phyloP scores from a whole-genome alignment of 2,113 vertebrate genomes.

The Barbus barbus region DNA sequence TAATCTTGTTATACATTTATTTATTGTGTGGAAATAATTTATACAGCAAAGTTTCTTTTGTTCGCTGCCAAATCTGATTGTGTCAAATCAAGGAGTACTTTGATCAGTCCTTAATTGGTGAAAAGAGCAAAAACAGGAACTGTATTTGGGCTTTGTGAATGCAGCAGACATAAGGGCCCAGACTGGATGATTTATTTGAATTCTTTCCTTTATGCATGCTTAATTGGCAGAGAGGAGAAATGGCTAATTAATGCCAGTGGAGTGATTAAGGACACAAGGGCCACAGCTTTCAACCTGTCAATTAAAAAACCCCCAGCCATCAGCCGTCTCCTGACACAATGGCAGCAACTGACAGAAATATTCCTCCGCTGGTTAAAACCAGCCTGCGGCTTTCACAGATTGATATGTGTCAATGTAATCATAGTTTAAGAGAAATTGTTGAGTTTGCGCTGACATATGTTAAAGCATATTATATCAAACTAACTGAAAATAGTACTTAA shows the following conservation, averaged over 20 bases:
- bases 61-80: slow-evolving; percentile 46
- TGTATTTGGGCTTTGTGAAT: slow-evolving; percentile 54
- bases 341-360: slow-evolving; percentile 51
- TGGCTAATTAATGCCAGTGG: slow-evolving; percentile 70
- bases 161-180: slow-evolving; percentile 59
- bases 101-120: slow-evolving; percentile 71
- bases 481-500: background rate
- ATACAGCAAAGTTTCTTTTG: slow-evolving; percentile 55
- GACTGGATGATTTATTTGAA: slow-evolving; percentile 67
- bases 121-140: slow-evolving; percentile 48
- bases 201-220: slow-evolving; percentile 66
- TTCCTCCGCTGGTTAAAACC: background rate
- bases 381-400: slow-evolving; percentile 7
- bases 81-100: slow-evolving; percentile 68
- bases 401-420: slow-evolving; percentile 12
- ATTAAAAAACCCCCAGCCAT: slow-evolving; percentile 61
- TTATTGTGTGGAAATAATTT: slow-evolving; percentile 56
- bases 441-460: background rate
- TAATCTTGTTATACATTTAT: slow-evolving; percentile 43
- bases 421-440: background rate
- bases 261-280: slow-evolving; percentile 63
- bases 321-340: slow-evolving; percentile 58
- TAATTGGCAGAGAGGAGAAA: slow-evolving; percentile 72
- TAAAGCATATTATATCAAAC: background rate
- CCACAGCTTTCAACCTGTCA: slow-evolving; percentile 68